Percentiles rank a stretch among this genome's conserved stretches.
These are phyloP conservation scores for Lasioglossum albipes DNA, from an alignment of 1,140 invertebrate genomes.

Conservation along the genomic window DNA sequence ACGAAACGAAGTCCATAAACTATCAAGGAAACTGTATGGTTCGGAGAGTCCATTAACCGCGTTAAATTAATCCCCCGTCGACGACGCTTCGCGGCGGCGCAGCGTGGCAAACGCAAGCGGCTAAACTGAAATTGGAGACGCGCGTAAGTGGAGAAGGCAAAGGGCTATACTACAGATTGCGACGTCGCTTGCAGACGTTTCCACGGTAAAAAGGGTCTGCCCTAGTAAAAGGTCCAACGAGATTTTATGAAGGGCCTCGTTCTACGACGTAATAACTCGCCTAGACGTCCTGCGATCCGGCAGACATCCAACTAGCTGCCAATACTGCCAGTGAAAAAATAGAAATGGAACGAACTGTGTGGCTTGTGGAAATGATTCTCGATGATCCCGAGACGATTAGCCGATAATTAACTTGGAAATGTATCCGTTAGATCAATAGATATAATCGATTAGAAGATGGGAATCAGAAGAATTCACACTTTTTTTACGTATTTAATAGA, in stretches of 20 bases:
- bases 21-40: neutral
- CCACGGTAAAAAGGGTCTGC: conserved; percentile 11
- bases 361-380: neutral
- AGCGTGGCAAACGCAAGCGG: neutral
- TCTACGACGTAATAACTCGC: conserved; percentile 57
- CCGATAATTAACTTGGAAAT: neutral
- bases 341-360: neutral
- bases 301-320: conserved; percentile 46
- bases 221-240: conserved; percentile 13
- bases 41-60: conserved; percentile 5
- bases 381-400: neutral
- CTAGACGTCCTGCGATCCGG: conserved; percentile 32
- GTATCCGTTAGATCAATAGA: too few species aligned
- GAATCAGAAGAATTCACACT: too few species aligned
- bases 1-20: neutral
- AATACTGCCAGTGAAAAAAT: conserved; percentile 1
- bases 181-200: conserved; percentile 38
- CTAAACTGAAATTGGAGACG: neutral
- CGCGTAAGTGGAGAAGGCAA: neutral
- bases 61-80: conserved; percentile 10
- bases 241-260: conserved; percentile 28
- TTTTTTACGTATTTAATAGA: too few species aligned
- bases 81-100: too few species aligned
- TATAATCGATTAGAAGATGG: too few species aligned
- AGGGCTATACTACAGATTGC: conserved; percentile 25